Percentiles rank a stretch among this genome's conserved stretches.
These are phyloP conservation scores for Hypolimnas misippus DNA, from an alignment of 2,888 invertebrate genomes.

Conservation along the genomic window DNA sequence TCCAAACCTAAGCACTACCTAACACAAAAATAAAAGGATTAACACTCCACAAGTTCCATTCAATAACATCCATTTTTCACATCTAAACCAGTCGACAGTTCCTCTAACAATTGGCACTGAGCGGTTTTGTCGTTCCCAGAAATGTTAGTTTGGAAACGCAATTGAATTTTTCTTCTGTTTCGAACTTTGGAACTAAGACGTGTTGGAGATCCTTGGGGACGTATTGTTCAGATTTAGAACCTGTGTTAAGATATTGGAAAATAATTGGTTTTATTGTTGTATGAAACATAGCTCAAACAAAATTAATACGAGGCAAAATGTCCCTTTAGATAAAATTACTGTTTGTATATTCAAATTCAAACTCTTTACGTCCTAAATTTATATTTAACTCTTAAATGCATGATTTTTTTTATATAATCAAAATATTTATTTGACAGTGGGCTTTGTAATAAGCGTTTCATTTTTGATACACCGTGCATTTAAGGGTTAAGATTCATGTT, in stretches of 20 bases:
- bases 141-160: slow-evolving; percentile 5
- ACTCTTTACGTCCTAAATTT: too few relatives aligned
- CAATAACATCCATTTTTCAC: slow-evolving; percentile 24
- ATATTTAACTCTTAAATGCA: too few relatives aligned
- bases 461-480: too few relatives aligned
- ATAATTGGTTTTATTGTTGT: not conserved
- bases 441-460: too few relatives aligned
- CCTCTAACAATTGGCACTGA: slow-evolving; percentile 19
- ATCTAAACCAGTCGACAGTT: not conserved
- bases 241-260: too few relatives aligned
- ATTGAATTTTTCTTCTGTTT: slow-evolving; percentile 23
- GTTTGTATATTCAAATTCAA: too few relatives aligned
- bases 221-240: not conserved
- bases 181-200: slow-evolving; percentile 1
- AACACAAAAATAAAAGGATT: not conserved
- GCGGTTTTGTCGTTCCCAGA: slow-evolving; percentile 16
- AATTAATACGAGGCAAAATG: too few relatives aligned
- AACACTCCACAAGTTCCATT: not conserved
- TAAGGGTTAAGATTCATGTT: too few relatives aligned
- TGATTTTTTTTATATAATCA: too few relatives aligned
- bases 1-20: not conserved
- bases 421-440: too few relatives aligned
- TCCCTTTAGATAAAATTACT: too few relatives aligned
- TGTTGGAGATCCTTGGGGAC: not conserved
- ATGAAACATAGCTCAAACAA: not conserved